Conservation (phyloP, 2,888 invertebrate genomes). For the Lapara coniferarum region DNA sequence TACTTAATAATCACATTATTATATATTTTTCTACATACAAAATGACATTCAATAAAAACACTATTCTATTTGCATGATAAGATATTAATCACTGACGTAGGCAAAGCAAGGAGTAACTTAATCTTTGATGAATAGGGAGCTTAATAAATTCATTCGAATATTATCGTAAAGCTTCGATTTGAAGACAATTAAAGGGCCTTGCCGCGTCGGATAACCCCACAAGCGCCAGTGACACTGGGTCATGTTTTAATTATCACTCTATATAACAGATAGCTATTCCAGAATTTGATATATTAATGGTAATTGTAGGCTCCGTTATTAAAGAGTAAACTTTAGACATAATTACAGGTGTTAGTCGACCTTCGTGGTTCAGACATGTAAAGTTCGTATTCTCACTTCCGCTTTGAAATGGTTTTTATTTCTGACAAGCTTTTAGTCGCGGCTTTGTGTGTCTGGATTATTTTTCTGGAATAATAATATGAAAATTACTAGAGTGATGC, state of each 20-base stretch:
- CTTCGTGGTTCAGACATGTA: neutral
- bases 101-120: conserved; percentile 29
- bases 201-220: conserved; percentile 53
- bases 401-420: neutral
- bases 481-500: too few relatives aligned
- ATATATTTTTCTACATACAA: too few relatives aligned
- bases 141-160: conserved; percentile 56
- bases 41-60: neutral
- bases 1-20: too few relatives aligned
- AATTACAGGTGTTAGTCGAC: conserved; percentile 24
- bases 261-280: conserved; percentile 43
- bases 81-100: neutral
- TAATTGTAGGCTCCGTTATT: conserved; percentile 56
- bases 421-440: neutral
- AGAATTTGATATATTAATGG: conserved; percentile 61
- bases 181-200: conserved; percentile 59
- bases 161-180: conserved; percentile 54
- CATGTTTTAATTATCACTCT: conserved; percentile 63
- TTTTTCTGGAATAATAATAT: neutral
- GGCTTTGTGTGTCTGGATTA: neutral
- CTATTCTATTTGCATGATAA: neutral
- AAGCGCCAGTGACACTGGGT: conserved; percentile 62
- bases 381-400: neutral
- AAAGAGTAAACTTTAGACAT: conserved; percentile 36
- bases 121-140: conserved; percentile 60